Percentiles rank a stretch among this genome's conserved stretches.
These are phyloP conservation scores for Hydrocynus forskahlii DNA, from an alignment of 2,797 vertebrate species.

Conservation along the genomic window DNA sequence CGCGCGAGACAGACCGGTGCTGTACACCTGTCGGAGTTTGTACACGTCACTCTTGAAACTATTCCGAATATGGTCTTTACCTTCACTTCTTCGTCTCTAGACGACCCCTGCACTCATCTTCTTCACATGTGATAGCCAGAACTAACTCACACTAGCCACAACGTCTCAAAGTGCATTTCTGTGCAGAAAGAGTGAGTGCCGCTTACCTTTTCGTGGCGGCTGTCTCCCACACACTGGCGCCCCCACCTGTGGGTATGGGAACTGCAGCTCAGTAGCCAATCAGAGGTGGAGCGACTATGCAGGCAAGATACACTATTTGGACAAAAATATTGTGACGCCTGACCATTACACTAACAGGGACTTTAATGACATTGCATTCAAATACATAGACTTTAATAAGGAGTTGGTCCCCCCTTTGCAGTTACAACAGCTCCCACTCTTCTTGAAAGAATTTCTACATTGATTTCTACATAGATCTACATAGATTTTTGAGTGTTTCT, in stretches of 20 bases:
- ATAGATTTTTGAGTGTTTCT: no score
- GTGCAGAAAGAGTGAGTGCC: background rate
- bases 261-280: background rate
- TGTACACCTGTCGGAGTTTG: conserved; percentile 23
- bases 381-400: no score
- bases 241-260: conserved; percentile 4
- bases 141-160: background rate
- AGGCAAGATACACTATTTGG: no score
- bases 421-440: no score
- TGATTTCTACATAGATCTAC: no score
- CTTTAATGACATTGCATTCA: no score
- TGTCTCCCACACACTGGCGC: background rate
- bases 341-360: no score
- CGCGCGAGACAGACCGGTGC: background rate
- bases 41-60: conserved; percentile 11
- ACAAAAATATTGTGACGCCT: no score
- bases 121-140: background rate
- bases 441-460: no score
- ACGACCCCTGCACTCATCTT: background rate
- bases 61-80: background rate
- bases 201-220: conserved; percentile 17
- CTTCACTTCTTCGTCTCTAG: conserved; percentile 1
- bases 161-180: background rate
- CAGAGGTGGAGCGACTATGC: no score
- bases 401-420: no score